These are phyloP conservation scores for Griposia aprilina DNA, from an alignment of 2,888 invertebrate species.

Conservation along the genomic window DNA sequence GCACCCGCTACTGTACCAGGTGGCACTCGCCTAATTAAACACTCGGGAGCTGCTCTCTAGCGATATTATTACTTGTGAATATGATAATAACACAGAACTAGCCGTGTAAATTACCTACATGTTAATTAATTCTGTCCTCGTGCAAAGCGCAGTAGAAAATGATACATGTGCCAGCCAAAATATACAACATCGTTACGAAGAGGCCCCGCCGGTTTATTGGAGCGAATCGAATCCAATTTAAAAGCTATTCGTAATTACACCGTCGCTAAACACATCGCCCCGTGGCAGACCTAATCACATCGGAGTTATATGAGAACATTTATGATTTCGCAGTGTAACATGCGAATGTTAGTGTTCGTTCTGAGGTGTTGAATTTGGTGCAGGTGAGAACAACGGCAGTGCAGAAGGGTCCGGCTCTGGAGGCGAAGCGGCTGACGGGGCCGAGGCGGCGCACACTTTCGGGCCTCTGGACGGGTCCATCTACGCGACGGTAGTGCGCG, in stretches of 20 bases:
- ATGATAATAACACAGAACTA: conserved; percentile 64
- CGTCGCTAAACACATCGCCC: conserved; percentile 74
- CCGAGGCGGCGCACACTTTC: conserved; percentile 92
- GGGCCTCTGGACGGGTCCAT: conserved; percentile 97
- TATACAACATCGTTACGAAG: conserved; percentile 64
- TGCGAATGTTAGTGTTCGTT: conserved; percentile 14
- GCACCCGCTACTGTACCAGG: conserved; percentile 70
- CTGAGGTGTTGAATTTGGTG: conserved; percentile 66
- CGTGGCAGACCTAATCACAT: conserved; percentile 46
- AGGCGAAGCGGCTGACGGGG: conserved; percentile 86
- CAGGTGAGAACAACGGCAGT: conserved; percentile 91
- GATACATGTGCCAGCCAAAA: conserved; percentile 66
- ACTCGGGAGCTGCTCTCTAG: conserved; percentile 58
- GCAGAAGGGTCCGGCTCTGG: conserved; percentile 87
- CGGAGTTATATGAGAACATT: conserved; percentile 29
- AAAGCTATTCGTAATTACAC: conserved; percentile 82
- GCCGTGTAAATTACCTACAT: conserved; percentile 49
- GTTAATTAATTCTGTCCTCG: conserved; percentile 65
- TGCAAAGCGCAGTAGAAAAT: conserved; percentile 71
- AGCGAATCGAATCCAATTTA: conserved; percentile 84
- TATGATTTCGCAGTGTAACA: conserved; percentile 5
- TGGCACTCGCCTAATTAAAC: conserved; percentile 76
- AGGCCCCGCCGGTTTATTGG: conserved; percentile 76
- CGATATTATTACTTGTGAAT: conserved; percentile 62
- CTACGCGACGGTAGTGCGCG: conserved; percentile 93